Evolutionary conservation across 2,888 invertebrate species (phyloP), one percentile per base, ranked within the genome.

Genomic region (Eilema griseolum): DNA sequence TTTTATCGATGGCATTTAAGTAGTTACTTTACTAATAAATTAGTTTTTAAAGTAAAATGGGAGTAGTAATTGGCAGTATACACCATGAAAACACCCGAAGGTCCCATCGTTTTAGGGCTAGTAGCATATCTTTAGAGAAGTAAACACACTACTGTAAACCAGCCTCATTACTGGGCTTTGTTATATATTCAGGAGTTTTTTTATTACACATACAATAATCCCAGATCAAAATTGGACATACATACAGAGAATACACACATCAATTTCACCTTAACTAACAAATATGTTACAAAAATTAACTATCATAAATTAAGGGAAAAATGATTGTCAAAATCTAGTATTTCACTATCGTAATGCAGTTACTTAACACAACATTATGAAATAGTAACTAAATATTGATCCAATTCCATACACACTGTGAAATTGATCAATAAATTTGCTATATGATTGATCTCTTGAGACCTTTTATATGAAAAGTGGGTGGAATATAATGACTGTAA

Each of bases 261-360:
- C 33, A 72, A 66, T 72, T 78, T 72, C 84, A 85, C 83, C 80
- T 81, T 77, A 79, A 78, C 67, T 80, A 73, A 72, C 67, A 73
- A 73, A 41, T 71, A 74, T 62, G 11, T 68, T 82, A 73, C 28
- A 75, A 82, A 75, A 73, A 59, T 72, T 72, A 77, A 67, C 64
- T 79, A 80, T 62, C 26, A 77, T 79, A 78, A 72, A 77, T 73
- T 72, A 80, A 76, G 69, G 66, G 66, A 67, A 71, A 73, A 52
- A 69, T 70, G 72, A 73, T 73, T 67, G 66, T 75, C 76, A 76
- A 78, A 73, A 67, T 72, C 73, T 63, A 72, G 67, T 61, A 28
- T 83, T 52, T 52, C 10, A 52, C 52, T 52, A n/a, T n/a, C n/a
- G n/a, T 52, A n/a, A 52, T 8, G n/a, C 52, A 52, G n/a, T 52